Evolutionary conservation across 2,888 invertebrate species (phyloP), one percentile per base, ranked within the genome.

Genomic region (Lamproptera curius): DNA sequence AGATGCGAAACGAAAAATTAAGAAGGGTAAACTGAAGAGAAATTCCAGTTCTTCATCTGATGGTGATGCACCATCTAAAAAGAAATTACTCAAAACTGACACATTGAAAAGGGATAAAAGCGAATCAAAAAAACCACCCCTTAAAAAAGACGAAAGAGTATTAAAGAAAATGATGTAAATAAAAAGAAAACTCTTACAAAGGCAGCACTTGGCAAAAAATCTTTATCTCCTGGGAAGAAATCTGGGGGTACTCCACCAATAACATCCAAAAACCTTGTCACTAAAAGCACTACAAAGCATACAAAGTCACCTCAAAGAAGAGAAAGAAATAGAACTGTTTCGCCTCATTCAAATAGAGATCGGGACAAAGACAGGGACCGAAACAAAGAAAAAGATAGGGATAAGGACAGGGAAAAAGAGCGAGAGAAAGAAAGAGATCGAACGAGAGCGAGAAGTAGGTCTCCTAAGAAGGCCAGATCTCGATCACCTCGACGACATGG

Each of bases 41-140:
- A 88, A 90, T 63, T 90, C 90, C 0, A 91, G 90, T 62, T 90
- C 89, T 11, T 91, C 92, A 8, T 92, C 94, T 2, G 93, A 93
- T 54, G 89, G 89, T 46, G 91, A 91, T 56, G 83, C 87, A 33
- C 82, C 82, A 46, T 59, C 82, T 17, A 88, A 88, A 66, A 90
- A 90, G 62, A 90, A 90, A 64, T 85, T 89, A 55, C 59, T 80
- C 15, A 88, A 87, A 78, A 66, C 50, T 56, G 85, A 85, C 50
- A 37, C 66, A 26, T 44, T 70, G 13, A 88, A 88, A 70, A 70
- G 76, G 56, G 86, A 83, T 52, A 86, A 84, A 70, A 74, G 63
- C 69, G 79, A 76, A 50, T 62, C 70, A 33, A 90, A 90, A 62
- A 90, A 90, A 63, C 52, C 63, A 36, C 58, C 53, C 45, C 34